Evolutionary conservation across 2,113 vertebrate species (phyloP).

Genomic region (Galbula dea): DNA sequence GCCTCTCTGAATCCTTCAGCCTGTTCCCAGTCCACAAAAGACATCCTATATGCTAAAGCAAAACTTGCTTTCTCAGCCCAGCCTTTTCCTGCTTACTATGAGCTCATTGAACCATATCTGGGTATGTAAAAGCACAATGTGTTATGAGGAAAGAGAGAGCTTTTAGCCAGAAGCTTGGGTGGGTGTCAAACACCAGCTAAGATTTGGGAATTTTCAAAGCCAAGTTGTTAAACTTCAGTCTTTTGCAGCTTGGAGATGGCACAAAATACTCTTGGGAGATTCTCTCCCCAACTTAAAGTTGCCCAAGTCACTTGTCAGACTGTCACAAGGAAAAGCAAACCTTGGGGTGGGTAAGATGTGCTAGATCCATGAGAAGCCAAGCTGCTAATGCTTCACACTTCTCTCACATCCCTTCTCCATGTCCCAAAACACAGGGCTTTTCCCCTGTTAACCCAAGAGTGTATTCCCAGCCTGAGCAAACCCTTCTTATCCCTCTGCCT

Average conservation of each 20-base stretch:
- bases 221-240: background rate
- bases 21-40: constrained; percentile 70
- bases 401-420: background rate
- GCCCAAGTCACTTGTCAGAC: background rate
- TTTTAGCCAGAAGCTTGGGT: background rate
- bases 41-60: constrained; percentile 72
- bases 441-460: background rate
- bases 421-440: background rate
- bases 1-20: constrained; percentile 43
- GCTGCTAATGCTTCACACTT: background rate
- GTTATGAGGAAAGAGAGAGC: background rate
- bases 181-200: background rate
- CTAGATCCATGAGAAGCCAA: background rate
- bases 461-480: background rate
- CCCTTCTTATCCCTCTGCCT: background rate
- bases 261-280: background rate
- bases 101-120: constrained; percentile 67
- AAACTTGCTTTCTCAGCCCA: constrained; percentile 59
- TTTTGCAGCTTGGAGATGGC: background rate
- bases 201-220: background rate
- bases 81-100: constrained; percentile 1
- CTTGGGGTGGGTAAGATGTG: too few species aligned
- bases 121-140: constrained; percentile 51
- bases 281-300: background rate
- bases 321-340: background rate